Evolutionary conservation across 2,113 vertebrate genomes (phyloP).

Genomic region (Cyprinus carpio): DNA sequence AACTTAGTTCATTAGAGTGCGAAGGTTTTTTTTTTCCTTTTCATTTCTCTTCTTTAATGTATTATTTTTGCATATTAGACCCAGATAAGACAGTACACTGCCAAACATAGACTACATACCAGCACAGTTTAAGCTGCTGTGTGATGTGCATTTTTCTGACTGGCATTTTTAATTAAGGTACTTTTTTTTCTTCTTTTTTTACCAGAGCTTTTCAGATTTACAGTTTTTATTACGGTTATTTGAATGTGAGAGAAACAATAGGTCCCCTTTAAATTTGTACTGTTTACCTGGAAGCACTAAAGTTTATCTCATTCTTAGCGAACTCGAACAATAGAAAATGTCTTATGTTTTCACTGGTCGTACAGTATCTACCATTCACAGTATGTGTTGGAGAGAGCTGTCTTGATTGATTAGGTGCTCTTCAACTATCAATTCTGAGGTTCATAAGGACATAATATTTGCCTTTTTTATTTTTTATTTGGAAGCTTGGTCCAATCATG

Average conservation of each 20-base stretch:
- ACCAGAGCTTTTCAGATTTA: constrained; percentile 28
- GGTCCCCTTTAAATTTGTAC: constrained; percentile 43
- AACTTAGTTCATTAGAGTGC: neutral
- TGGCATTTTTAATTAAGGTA: constrained; percentile 23
- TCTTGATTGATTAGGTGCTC: constrained; percentile 56
- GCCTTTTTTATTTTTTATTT: constrained; percentile 30
- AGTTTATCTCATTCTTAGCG: constrained; percentile 9
- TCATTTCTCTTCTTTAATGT: neutral
- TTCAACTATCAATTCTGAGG: constrained; percentile 48
- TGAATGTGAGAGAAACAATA: constrained; percentile 16
- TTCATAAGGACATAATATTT: constrained; percentile 31
- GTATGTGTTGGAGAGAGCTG: constrained; percentile 36
- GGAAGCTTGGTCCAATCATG: constrained; percentile 24
- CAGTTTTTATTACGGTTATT: neutral
- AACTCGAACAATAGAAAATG: constrained; percentile 38
- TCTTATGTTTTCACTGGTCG: constrained; percentile 40
- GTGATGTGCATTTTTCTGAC: constrained; percentile 2
- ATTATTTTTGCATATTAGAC: constrained; percentile 11
- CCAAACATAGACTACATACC: constrained; percentile 23
- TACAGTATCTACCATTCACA: constrained; percentile 10
- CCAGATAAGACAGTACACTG: constrained; percentile 16
- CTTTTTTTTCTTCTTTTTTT: neutral
- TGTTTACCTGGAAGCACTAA: constrained; percentile 39
- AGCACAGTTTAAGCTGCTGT: neutral
- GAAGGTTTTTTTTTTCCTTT: neutral